phyloP scores from a whole-genome alignment of 2,797 vertebrate species.

The Botia kubotai region DNA sequence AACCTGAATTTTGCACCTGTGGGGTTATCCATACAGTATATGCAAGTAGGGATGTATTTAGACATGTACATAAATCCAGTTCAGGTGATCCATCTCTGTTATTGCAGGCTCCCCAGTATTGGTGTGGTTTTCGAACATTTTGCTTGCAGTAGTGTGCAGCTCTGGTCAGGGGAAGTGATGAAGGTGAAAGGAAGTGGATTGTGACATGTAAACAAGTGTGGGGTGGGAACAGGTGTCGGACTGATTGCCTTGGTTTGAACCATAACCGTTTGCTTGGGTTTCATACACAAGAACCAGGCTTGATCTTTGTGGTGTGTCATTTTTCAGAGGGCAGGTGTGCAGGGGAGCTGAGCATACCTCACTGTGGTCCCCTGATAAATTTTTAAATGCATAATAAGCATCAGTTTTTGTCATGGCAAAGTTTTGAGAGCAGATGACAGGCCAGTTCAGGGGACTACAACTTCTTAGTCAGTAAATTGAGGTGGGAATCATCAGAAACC shows the following conservation, averaged over 20 bases:
- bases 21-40: neutral
- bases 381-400: conserved; percentile 63
- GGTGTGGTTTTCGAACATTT: conserved; percentile 27
- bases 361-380: conserved; percentile 65
- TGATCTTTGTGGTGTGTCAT: conserved; percentile 62
- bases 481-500: neutral
- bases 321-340: conserved; percentile 72
- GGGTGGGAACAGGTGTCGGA: conserved; percentile 49
- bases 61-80: conserved; percentile 9
- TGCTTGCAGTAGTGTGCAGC: conserved; percentile 21
- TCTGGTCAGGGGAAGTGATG: conserved; percentile 65
- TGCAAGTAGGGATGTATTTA: neutral
- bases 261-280: conserved; percentile 57
- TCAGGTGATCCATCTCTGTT: neutral
- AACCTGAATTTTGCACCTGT: neutral
- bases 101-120: neutral
- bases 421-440: neutral
- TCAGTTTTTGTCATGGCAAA: conserved; percentile 57
- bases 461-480: neutral
- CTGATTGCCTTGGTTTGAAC: conserved; percentile 55
- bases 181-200: conserved; percentile 72
- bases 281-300: conserved; percentile 28
- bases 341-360: conserved; percentile 60
- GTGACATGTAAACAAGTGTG: conserved; percentile 72
- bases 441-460: neutral